Percentiles rank a stretch among this genome's conserved stretches.
These are phyloP conservation scores for Euplagia quadripunctaria DNA, from an alignment of 2,888 invertebrate genomes.

Conservation along the genomic window DNA sequence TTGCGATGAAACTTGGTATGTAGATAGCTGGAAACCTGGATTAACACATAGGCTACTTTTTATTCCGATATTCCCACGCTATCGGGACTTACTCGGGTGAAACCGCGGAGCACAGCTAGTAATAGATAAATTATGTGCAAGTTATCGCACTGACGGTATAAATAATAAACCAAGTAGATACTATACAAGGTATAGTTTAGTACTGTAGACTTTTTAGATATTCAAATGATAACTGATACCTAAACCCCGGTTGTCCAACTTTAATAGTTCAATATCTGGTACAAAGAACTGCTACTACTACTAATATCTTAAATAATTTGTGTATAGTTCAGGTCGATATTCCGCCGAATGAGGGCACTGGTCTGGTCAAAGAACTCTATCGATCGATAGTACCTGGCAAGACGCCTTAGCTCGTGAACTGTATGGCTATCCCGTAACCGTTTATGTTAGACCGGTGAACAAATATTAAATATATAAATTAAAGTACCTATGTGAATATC, in stretches of 20 bases:
- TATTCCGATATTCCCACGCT: too few species aligned
- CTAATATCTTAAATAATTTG: slow-evolving; percentile 41
- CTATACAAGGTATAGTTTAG: neutral
- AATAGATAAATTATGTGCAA: too few species aligned
- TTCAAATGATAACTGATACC: neutral
- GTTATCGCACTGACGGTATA: neutral
- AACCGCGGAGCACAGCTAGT: too few species aligned
- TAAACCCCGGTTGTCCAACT: neutral
- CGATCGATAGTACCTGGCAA: slow-evolving; percentile 17
- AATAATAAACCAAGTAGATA: neutral
- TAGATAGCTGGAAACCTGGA: too few species aligned
- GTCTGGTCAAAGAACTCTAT: slow-evolving; percentile 37
- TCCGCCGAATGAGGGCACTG: slow-evolving; percentile 22
- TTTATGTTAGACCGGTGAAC: neutral
- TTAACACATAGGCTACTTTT: too few species aligned
- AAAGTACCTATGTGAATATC: too few species aligned
- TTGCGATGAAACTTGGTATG: too few species aligned
- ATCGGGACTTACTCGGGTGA: too few species aligned
- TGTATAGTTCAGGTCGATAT: slow-evolving; percentile 17
- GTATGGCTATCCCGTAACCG: neutral
- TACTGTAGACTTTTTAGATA: neutral
- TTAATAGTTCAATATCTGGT: slow-evolving; percentile 2
- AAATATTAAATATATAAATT: too few species aligned
- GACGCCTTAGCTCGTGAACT: neutral
- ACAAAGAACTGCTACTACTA: slow-evolving; percentile 18